Evolutionary conservation across 2,113 vertebrate genomes (phyloP).

Genomic region (Morone chrysops): DNA sequence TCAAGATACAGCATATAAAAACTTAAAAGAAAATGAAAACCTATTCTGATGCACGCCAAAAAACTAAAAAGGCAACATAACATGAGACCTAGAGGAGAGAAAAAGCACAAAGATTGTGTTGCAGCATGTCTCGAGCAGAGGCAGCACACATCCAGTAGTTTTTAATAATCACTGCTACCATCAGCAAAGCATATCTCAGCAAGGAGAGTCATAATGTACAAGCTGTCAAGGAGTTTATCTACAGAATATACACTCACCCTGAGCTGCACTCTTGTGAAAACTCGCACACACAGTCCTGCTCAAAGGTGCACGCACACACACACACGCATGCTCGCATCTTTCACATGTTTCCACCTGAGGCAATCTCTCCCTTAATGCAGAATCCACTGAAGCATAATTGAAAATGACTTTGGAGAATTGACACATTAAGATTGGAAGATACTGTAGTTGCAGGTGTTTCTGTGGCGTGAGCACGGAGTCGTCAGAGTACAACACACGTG

Average conservation of each 20-base stretch:
- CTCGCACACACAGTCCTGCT: conserved; percentile 4
- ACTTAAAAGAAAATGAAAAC: conserved; percentile 57
- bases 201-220: conserved; percentile 56
- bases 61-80: conserved; percentile 25
- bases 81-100: not conserved
- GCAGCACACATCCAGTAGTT: conserved; percentile 54
- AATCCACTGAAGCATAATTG: conserved; percentile 80
- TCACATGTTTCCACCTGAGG: conserved; percentile 44
- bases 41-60: conserved; percentile 27
- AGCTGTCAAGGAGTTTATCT: conserved; percentile 76
- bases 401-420: conserved; percentile 82
- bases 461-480: conserved; percentile 21
- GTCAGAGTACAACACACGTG: conserved; percentile 43
- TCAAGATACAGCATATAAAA: conserved; percentile 19
- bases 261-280: conserved; percentile 19
- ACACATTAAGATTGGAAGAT: conserved; percentile 67
- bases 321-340: conserved; percentile 1
- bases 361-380: conserved; percentile 58
- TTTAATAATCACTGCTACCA: conserved; percentile 74
- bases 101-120: conserved; percentile 38
- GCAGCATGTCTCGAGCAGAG: conserved; percentile 39
- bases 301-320: conserved; percentile 7
- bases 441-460: conserved; percentile 73
- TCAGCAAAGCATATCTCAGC: conserved; percentile 74
- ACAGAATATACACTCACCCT: conserved; percentile 49